Conservation (phyloP, 1,140 invertebrate species). For the Pseudachorutes palmiensis region DNA sequence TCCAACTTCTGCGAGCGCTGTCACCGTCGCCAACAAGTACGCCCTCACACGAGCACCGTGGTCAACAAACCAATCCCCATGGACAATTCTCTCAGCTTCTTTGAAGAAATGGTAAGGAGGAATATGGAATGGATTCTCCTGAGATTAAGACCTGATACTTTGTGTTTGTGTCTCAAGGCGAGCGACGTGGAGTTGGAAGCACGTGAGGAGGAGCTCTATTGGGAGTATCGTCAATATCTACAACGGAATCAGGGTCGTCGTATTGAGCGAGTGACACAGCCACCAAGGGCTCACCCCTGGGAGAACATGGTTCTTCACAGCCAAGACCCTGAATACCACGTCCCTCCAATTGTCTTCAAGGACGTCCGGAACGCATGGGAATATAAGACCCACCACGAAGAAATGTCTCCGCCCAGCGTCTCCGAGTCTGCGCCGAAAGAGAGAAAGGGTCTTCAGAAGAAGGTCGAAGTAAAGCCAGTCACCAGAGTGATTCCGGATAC, state of each 20-base stretch:
- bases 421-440: too few species aligned
- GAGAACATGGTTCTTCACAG: constrained; percentile 5
- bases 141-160: too few species aligned
- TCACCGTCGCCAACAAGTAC: background rate
- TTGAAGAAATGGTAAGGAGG: constrained; percentile 2
- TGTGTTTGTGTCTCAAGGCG: too few species aligned
- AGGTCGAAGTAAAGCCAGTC: background rate
- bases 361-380: background rate
- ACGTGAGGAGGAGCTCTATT: background rate
- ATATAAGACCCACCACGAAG: background rate
- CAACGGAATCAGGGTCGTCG: background rate
- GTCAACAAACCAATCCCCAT: background rate
- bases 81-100: background rate
- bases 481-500: background rate
- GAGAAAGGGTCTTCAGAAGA: background rate
- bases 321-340: background rate
- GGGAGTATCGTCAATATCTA: background rate
- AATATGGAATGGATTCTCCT: too few species aligned
- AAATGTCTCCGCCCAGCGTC: too few species aligned
- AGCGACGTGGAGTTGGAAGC: background rate
- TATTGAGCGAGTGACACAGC: background rate
- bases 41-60: background rate
- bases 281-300: background rate
- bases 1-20: background rate
- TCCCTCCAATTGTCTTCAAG: background rate